phyloP scores from a whole-genome alignment of 2,113 vertebrate species.

The Gallinago paraguaiae region DNA sequence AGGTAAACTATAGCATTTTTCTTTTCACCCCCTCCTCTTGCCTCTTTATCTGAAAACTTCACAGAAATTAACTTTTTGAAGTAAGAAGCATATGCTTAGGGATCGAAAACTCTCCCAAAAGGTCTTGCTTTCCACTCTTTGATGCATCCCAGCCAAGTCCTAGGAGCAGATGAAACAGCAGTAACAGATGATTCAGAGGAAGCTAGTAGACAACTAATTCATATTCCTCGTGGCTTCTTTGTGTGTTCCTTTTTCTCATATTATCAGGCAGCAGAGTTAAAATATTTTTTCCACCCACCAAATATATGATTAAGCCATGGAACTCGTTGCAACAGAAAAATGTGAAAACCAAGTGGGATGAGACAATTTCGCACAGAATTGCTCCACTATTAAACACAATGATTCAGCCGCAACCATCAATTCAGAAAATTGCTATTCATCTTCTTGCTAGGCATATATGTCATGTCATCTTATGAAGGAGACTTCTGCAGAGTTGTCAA shows the following conservation, averaged over 20 bases:
- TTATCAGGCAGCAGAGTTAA: not conserved
- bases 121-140: not conserved
- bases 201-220: not conserved
- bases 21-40: not conserved
- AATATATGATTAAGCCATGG: not conserved
- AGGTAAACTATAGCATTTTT: not conserved
- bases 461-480: not conserved
- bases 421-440: not conserved
- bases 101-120: not conserved
- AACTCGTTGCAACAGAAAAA: not conserved
- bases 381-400: not conserved
- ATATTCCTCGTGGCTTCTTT: not conserved
- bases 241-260: not conserved
- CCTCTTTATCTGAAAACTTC: not conserved
- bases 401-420: not conserved
- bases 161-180: not conserved
- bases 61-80: not conserved
- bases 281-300: not conserved
- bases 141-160: not conserved
- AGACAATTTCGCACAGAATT: not conserved
- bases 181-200: not conserved
- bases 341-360: not conserved
- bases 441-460: not conserved
- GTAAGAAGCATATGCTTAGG: not conserved
- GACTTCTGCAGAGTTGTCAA: not conserved